Base-by-base conservation (phyloP, 2,113 vertebrate genomes). In the Mesoclemmys tuberculata region DNA sequence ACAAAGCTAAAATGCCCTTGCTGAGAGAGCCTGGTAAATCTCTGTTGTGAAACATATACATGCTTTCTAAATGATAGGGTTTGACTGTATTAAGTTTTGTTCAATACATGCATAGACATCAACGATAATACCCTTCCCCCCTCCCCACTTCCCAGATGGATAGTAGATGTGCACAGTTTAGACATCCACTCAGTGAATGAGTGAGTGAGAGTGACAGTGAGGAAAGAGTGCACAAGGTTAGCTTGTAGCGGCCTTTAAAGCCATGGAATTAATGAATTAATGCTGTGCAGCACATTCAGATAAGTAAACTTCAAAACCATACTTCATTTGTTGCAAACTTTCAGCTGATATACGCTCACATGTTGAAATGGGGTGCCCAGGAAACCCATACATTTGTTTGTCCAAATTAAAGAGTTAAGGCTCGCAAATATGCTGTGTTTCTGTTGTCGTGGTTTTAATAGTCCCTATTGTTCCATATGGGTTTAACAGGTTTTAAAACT, bases 1-100 rank as follows among this genome's bases (percentile, higher is more conserved):
- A 98, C 98, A 98, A 98, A 98, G 98, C 97, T 94, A 90, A 87
- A 96, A 96, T 93, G 97, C 97, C 98, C 98, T 98, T 98, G 98
- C 96, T 96, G 97, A 92, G 96, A 96, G 95, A 97, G 97, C 93
- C 97, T 97, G 97, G 96, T 88, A 91, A 97, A 95, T 96, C 97
- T 97, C 97, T 89, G 89, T 93, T 82, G 94, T 90, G 94, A 96
- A 96, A 93, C 82, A 95, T 52, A 81, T 38, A 85, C 84, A 71
- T 56, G 93, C 97, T 96, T 93, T 97, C 97, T 96, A 90, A 95
- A 97, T 90, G 94, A 95, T 56, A 93, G 95, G 95, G 96, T 68
- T 86, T 96, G 95, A 93, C 93, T 90, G 92, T n/a, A 90, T 86
- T 87, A 95, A 96, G 91, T 79, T 87, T 80, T 90, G 93, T 92